Evolutionary conservation across 2,797 vertebrate species (phyloP), one percentile per base, ranked within the genome.

Genomic region (Anas bahamensis): DNA sequence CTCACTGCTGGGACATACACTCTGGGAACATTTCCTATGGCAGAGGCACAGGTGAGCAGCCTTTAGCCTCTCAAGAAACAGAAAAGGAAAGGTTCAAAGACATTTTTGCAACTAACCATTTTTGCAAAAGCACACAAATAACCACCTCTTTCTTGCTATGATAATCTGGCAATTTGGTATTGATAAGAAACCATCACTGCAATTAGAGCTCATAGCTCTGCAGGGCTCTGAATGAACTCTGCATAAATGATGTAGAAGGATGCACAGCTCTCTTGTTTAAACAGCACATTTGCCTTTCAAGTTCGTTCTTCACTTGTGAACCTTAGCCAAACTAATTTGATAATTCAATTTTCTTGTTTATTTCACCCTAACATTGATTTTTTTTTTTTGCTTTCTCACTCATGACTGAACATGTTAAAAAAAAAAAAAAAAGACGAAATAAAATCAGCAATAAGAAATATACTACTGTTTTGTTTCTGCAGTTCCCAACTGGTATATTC

Each of bases 331-430:
- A 57, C 33, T 61, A 55, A 68, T 68, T n/a, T 56, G 59, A 41
- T 84, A 84, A 81, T 78, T 87, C 74, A 46, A 7, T 87, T 89
- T 55, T 56, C 68, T 76, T 81, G 17, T 72, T 46, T 83, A 22
- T 66, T 84, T 86, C 55, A 63, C n/a, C 59, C 63, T 39, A 82
- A 68, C 76, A 84, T 41, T 71, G 66, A 89, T 89, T 41, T 15
- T 41, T 93, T 41, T 91, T 86, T 80, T 91, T 86, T 80, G 70
- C 55, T 83, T 89, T 53, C 75, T 84, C 85, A 84, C 28, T 78
- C 74, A 65, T 80, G 88, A 90, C 60, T 28, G 70, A 86, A 63
- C 35, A 61, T 11, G 63, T 66, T 79, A 48, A 65, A 82, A 61
- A 41, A 39, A 39, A 37, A 35, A 42, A 72, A 19, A 70, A 80